A percentile compares a stretch with the other conserved stretches of the same genome.
Evolutionary conservation across 2,113 vertebrate genomes (phyloP).

Genomic region (Nothoprocta pentlandii): DNA sequence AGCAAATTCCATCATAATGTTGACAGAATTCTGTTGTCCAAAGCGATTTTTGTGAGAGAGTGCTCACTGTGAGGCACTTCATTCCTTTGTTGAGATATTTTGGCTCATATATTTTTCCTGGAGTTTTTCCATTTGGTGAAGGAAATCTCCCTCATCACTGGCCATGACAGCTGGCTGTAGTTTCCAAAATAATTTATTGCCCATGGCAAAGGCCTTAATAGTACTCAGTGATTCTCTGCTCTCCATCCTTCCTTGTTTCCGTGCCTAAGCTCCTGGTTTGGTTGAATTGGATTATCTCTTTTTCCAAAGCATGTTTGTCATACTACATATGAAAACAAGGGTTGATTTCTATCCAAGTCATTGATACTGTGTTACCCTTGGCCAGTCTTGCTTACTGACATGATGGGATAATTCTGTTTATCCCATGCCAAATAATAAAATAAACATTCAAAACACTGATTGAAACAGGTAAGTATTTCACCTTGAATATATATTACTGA

Average conservation of each 20-base stretch:
- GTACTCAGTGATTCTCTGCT: background rate
- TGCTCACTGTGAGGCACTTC: background rate
- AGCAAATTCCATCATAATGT: background rate
- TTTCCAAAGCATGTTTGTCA: background rate
- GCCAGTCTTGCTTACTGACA: background rate
- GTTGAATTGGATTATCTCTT: background rate
- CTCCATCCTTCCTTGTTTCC: background rate
- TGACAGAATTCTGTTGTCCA: background rate
- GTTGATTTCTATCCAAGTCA: background rate
- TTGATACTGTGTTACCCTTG: background rate
- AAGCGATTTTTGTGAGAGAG: background rate
- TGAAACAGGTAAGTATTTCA: background rate
- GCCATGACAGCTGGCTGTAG: background rate
- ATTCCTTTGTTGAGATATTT: background rate
- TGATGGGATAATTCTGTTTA: background rate
- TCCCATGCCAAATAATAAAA: background rate
- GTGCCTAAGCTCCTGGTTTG: background rate
- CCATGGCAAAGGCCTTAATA: background rate
- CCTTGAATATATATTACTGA: background rate
- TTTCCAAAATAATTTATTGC: background rate
- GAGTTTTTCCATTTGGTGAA: background rate
- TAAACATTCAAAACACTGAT: background rate
- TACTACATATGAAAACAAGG: background rate
- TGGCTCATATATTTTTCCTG: background rate
- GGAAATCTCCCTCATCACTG: background rate